Conservation (phyloP, 2,888 invertebrate species). For the Acrocyrtus sp. region DNA sequence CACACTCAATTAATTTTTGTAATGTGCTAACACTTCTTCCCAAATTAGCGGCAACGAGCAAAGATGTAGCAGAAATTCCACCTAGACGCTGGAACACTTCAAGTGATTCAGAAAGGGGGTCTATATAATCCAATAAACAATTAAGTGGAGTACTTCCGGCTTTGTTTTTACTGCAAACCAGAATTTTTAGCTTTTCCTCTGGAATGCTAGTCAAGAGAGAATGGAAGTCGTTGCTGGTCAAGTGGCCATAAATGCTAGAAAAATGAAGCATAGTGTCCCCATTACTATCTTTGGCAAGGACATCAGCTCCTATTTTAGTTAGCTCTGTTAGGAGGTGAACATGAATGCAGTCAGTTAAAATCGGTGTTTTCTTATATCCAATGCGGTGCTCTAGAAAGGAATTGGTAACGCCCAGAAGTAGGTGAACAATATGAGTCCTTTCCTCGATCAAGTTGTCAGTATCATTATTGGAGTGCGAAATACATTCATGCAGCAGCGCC, state of each 20-base stretch:
- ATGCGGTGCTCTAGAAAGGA: neutral
- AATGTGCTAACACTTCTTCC: too few species aligned
- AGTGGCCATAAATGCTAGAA: neutral
- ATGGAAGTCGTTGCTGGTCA: neutral
- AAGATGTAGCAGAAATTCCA: too few species aligned
- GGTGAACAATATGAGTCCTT: neutral
- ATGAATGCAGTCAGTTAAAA: neutral
- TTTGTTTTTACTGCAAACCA: neutral
- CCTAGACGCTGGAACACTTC: too few species aligned
- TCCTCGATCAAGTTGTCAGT: neutral
- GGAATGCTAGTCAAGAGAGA: neutral
- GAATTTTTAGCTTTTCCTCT: neutral
- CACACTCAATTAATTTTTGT: too few species aligned
- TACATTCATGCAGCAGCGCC: neutral
- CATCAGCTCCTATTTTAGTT: neutral
- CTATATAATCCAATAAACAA: too few species aligned
- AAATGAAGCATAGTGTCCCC: neutral
- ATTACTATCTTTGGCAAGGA: neutral
- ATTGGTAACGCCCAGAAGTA: neutral
- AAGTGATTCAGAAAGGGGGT: too few species aligned
- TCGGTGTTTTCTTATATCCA: neutral
- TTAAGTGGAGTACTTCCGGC: too few species aligned
- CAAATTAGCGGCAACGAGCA: too few species aligned
- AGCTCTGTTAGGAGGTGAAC: neutral
- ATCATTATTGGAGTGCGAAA: neutral